A percentile compares a stretch with the other conserved stretches of the same genome.
phyloP scores from a whole-genome alignment of 2,797 vertebrate genomes.

The Nothura maculosa region DNA sequence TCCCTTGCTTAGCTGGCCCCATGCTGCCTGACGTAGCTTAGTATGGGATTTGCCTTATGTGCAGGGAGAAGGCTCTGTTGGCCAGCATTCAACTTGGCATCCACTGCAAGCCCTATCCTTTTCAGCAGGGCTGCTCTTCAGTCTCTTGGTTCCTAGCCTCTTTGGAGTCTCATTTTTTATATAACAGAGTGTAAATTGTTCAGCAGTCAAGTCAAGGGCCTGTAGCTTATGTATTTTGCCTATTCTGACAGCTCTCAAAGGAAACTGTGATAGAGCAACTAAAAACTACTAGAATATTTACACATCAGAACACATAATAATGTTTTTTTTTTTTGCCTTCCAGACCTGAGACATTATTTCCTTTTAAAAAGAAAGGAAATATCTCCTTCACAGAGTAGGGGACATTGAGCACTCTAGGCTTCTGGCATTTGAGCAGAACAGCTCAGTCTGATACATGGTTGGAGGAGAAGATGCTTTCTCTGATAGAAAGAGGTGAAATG shows the following conservation, averaged over 20 bases:
- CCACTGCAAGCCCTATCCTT: neutral
- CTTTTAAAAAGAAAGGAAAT: neutral
- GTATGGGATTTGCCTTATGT: neutral
- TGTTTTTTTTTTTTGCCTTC: neutral
- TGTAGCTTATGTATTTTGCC: neutral
- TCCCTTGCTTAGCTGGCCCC: neutral
- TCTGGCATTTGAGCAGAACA: fast-evolving
- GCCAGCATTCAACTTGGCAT: neutral
- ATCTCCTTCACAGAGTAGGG: neutral
- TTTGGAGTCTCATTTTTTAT: neutral
- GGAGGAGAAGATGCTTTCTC: neutral
- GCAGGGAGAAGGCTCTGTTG: neutral
- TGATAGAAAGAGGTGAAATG: neutral
- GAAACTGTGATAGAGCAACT: neutral
- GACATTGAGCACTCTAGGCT: fast-evolving
- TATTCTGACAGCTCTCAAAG: neutral
- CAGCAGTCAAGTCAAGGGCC: neutral
- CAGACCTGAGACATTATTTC: neutral
- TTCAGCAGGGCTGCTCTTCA: neutral
- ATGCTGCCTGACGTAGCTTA: neutral
- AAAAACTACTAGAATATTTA: neutral
- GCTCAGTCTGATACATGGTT: neutral
- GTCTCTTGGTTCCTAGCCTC: neutral
- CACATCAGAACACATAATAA: fast-evolving
- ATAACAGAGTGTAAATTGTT: neutral